These are phyloP conservation scores for Mola mola DNA, from an alignment of 2,113 vertebrate genomes.

Conservation along the genomic window DNA sequence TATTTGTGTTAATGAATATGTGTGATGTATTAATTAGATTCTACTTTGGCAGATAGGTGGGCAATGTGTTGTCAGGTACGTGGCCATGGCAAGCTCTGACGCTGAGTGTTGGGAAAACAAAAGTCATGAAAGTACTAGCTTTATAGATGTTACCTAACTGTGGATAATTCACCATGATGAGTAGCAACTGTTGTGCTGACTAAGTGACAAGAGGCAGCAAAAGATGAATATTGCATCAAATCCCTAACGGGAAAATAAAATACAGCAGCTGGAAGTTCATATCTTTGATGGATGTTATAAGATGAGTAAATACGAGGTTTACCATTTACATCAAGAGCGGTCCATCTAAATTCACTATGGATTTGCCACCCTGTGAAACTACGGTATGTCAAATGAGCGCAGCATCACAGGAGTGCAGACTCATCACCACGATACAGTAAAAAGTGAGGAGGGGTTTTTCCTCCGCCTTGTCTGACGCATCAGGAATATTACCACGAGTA, in stretches of 20 bases:
- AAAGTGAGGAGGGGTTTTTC: conserved; percentile 54
- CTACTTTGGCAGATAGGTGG: too few relatives aligned
- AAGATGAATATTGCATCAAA: conserved; percentile 46
- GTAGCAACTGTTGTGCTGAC: conserved; percentile 43
- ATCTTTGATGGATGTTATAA: conserved; percentile 32
- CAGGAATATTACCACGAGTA: conserved; percentile 63
- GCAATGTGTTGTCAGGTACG: not conserved
- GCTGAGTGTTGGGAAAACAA: not conserved
- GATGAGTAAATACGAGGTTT: conserved; percentile 32
- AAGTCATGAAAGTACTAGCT: not conserved
- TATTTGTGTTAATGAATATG: too few relatives aligned
- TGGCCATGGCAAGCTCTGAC: not conserved
- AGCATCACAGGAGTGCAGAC: conserved; percentile 41
- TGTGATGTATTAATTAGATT: too few relatives aligned
- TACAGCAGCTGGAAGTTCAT: conserved; percentile 5
- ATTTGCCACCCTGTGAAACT: conserved; percentile 4
- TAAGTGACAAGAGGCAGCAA: conserved; percentile 3
- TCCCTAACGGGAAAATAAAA: conserved; percentile 18
- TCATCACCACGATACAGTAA: conserved; percentile 55
- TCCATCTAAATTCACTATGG: conserved; percentile 36
- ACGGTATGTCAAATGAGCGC: conserved; percentile 37
- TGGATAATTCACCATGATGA: conserved; percentile 19
- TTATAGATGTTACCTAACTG: conserved; percentile 4
- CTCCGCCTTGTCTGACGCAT: conserved; percentile 54
- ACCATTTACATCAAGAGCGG: conserved; percentile 22